Base-by-base conservation (phyloP, 2,113 vertebrate genomes). In the Serilophus lunatus region DNA sequence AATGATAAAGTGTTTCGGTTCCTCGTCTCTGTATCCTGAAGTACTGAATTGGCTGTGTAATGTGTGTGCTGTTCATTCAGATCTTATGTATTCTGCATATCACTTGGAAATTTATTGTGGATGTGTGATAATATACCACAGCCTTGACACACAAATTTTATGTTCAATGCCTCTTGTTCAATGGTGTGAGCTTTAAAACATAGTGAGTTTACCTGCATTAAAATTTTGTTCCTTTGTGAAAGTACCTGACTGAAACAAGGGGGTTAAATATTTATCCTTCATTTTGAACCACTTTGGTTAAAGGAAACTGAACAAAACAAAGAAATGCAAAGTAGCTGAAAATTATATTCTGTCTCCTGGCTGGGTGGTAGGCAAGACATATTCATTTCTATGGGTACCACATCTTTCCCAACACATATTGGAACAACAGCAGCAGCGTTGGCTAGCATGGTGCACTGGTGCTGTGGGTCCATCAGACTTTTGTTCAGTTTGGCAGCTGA, bases 371-470 rank as follows among this genome's bases (percentile, higher is more conserved):
- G 49, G 35, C 44, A 47, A 29, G 49, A 45, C 2, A n/a, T 50
- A 14, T 10, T 2, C 15, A 13, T 53, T 88, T 15, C 49, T 54
- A 8, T 9, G 31, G 28, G 20, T 20, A 40, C 10, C 4, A 1
- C 1, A 1, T 40, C 81, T 63, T 25, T 56, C 38, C 57, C 47
- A 10, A 11, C 26, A 17, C 24, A 10, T n/a, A 7, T 22, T 33
- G 18, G 11, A 68, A 10, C 23, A 53, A 2, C 2, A 6, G 45
- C 28, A 49, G 4, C n/a, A 38, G 25, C 1, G 0, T 22, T 69
- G 51, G 69, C 19, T 26, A 16, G 13, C 0, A 1, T 19, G 53
- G 8, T 60, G 24, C 44, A 3, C 31, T 40, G 63, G 5, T 82
- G n/a, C n/a, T 76, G 26, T 18, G 4, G 65, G 20, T 40, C 38